A percentile compares a stretch with the other conserved stretches of the same genome.
Evolutionary conservation across 1,140 invertebrate species (phyloP).

Genomic region (Trissolcus basalis): DNA sequence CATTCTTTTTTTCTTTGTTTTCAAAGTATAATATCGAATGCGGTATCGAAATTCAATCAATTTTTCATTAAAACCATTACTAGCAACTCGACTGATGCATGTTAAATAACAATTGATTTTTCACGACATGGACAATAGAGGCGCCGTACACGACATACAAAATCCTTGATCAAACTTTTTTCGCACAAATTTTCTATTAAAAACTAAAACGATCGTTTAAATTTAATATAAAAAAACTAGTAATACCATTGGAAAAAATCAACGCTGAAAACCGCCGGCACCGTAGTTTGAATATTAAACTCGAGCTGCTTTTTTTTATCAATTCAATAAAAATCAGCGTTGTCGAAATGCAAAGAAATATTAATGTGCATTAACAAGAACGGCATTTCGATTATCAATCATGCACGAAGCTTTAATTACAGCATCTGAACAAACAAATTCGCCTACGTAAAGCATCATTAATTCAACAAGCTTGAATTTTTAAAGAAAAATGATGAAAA

Average conservation of each 20-base stretch:
- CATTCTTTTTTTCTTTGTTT: neutral
- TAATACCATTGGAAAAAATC: too few species aligned
- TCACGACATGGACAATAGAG: conserved; percentile 2
- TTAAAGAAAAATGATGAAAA: too few species aligned
- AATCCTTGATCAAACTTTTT: neutral
- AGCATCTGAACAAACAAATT: conserved; percentile 38
- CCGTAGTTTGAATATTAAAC: too few species aligned
- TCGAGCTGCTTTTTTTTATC: too few species aligned
- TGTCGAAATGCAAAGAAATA: conserved; percentile 1
- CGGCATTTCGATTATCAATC: conserved; percentile 19
- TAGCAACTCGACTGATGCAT: conserved; percentile 8
- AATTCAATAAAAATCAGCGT: too few species aligned
- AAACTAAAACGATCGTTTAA: too few species aligned
- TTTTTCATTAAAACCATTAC: conserved; percentile 16
- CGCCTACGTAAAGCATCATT: neutral
- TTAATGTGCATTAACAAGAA: conserved; percentile 24
- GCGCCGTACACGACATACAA: too few species aligned
- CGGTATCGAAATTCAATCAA: conserved; percentile 13
- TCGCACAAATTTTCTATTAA: neutral
- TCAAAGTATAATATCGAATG: neutral
- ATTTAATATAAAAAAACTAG: too few species aligned
- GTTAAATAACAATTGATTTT: conserved; percentile 36
- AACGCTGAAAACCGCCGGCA: too few species aligned
- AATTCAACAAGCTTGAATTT: too few species aligned
- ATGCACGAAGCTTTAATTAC: conserved; percentile 29